Evolutionary conservation across 2,797 vertebrate genomes (phyloP).

Genomic region (Neomorphus geoffroyi): DNA sequence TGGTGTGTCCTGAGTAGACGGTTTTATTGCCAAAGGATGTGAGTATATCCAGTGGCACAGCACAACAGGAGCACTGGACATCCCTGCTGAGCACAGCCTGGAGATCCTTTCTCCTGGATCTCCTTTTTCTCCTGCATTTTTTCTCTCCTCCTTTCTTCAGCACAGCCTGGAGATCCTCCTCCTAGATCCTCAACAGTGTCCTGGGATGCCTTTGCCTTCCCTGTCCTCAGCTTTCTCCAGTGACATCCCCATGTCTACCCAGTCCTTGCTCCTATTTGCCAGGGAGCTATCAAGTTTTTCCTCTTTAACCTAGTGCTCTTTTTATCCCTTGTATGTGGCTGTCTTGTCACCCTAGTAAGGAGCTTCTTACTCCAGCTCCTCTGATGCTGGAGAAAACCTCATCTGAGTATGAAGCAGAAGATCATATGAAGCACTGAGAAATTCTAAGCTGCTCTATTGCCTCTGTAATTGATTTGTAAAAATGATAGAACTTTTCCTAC

Average conservation of each 20-base stretch:
- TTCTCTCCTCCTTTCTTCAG: not conserved
- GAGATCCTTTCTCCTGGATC: not conserved
- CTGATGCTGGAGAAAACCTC: not conserved
- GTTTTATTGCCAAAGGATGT: not conserved
- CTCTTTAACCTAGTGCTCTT: fast-evolving
- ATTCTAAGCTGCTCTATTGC: not conserved
- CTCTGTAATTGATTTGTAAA: not conserved
- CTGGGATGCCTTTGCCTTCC: not conserved
- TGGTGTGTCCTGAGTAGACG: not conserved
- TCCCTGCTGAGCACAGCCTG: not conserved
- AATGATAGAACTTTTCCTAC: not conserved
- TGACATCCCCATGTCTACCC: not conserved
- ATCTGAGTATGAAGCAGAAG: not conserved
- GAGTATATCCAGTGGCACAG: not conserved
- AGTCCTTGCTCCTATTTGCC: not conserved
- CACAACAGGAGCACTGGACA: not conserved
- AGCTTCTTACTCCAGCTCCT: not conserved
- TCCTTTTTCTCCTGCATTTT: not conserved
- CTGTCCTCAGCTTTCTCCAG: not conserved
- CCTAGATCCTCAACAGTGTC: not conserved
- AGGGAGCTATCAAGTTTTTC: not conserved
- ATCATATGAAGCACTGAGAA: not conserved
- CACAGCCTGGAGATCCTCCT: not conserved
- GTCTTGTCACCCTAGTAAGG: not conserved
- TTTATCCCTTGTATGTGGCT: not conserved